phyloP scores from a whole-genome alignment of 2,888 invertebrate genomes.

The Mimachlamys varia region DNA sequence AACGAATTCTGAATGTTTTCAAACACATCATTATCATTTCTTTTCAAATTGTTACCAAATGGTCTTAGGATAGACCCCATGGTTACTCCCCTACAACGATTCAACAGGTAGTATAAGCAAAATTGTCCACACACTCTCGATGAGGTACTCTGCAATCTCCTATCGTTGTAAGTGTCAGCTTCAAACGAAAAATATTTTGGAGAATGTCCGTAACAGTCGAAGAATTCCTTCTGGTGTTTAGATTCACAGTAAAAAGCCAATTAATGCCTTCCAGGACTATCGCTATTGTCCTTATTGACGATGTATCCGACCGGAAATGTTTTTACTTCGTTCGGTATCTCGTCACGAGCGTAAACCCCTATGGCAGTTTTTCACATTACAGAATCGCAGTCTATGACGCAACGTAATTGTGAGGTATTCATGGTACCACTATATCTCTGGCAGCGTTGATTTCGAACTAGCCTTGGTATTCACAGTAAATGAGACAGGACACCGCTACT shows the following conservation, averaged over 20 bases:
- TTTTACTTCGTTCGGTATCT: background rate
- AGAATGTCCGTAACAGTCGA: conserved; percentile 42
- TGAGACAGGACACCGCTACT: conserved; percentile 41
- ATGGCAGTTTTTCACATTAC: background rate
- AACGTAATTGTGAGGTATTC: background rate
- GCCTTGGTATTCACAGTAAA: conserved; percentile 43
- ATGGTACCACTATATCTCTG: conserved; percentile 39
- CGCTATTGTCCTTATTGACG: conserved; percentile 37
- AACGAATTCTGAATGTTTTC: background rate
- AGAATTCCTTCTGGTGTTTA: conserved; percentile 15
- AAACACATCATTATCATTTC: background rate
- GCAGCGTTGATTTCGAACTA: conserved; percentile 39
- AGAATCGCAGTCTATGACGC: background rate
- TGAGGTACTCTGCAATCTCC: background rate
- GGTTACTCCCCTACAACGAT: background rate
- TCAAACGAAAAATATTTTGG: background rate
- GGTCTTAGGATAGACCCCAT: background rate
- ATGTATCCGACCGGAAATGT: background rate
- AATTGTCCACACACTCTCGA: background rate
- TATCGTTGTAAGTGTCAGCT: background rate
- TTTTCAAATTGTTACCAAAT: background rate
- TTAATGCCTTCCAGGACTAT: conserved; percentile 40
- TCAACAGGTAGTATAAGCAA: background rate
- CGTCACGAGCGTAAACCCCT: conserved; percentile 19
- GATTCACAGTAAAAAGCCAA: conserved; percentile 39